Base-by-base conservation (phyloP, 1,140 invertebrate species). In the Stegodyphus dumicola region DNA sequence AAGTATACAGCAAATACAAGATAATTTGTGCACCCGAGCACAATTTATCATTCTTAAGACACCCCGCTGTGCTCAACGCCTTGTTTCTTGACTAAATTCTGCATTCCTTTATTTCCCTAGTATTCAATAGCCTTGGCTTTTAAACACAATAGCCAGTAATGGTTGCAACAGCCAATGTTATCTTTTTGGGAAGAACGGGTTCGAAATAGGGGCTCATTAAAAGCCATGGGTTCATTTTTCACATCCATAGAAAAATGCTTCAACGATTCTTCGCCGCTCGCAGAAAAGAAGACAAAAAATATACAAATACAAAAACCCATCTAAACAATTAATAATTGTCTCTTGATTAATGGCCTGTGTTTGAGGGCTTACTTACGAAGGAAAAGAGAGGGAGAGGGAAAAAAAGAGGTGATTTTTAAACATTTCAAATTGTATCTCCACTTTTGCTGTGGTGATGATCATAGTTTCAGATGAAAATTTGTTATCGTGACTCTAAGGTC, bases 301-400 rank as follows among this genome's bases (percentile, higher is more conserved):
- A 13, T 65, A 15, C 17, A 15, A 17, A 65, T 15, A 65, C 13
- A 65, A 6, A 65, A 65, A 65, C 17, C 64, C 5, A 17, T 65
- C 17, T 65, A 15, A 65, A 65, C 64, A 65, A 65, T 65, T 65
- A 65, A 65, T 65, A 65, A 65, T 65, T 65, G 64, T 65, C 17
- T 65, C 64, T 65, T 65, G 64, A 65, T 65, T 65, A 65, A 65
- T 65, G 64, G 64, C 17, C 17, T 65, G 64, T 13, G 5, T 65
- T 65, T 65, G 64, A 65, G 64, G 64, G 64, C 64, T 65, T 65
- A 65, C 17, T 65, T 65, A 65, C 5, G n/a, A n/a, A n/a, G n/a
- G n/a, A n/a, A 17, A 13, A 17, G 33, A 33, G 33, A 33, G 33
- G 33, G 33, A 33, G n/a, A n/a, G n/a, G n/a, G n/a, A 33, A 33